phyloP scores from a whole-genome alignment of 2,888 invertebrate species.

The Lumbricus terrestris region DNA sequence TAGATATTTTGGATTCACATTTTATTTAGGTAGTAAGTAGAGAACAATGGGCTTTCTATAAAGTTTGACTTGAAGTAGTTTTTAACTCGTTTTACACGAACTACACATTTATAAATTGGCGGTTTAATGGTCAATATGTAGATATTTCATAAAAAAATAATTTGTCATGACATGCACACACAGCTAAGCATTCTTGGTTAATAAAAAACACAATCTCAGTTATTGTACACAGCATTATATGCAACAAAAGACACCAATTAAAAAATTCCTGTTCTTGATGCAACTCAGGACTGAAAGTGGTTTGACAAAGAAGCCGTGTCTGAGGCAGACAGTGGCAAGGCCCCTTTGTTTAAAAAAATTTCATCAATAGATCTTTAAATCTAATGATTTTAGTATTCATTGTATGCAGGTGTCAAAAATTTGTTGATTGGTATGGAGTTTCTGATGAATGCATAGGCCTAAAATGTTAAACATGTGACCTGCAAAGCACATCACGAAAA shows the following conservation, averaged over 20 bases:
- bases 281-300: no score
- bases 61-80: neutral
- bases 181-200: neutral
- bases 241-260: neutral
- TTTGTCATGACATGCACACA: neutral
- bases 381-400: no score
- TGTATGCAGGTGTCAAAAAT: no score
- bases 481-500: no score
- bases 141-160: neutral
- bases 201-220: neutral
- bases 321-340: no score
- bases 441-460: no score
- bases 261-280: neutral
- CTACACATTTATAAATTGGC: neutral
- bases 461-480: no score
- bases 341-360: no score
- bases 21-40: neutral
- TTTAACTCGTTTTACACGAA: neutral
- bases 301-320: no score
- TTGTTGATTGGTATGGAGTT: no score
- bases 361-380: no score
- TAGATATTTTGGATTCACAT: neutral
- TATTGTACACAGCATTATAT: neutral
- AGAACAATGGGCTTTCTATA: neutral
- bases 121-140: neutral